Evolutionary conservation across 2,888 invertebrate species (phyloP), one percentile per base, ranked within the genome.

Genomic region (Gasteruption jaculator): DNA sequence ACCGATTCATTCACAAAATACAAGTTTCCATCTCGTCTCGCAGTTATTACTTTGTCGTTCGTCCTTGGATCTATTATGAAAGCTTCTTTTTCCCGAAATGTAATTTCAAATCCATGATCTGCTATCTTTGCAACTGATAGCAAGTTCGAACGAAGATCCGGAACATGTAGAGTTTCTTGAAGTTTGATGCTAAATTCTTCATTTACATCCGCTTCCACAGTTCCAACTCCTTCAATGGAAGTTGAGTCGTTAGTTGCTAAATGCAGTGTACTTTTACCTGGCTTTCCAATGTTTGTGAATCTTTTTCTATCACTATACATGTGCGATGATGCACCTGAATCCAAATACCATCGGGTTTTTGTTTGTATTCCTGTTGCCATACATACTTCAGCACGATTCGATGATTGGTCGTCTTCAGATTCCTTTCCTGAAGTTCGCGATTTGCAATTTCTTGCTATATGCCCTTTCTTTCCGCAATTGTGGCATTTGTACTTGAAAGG

Each of bases 31-130:
- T n/a, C n/a, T n/a, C n/a, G n/a, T n/a, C n/a, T n/a, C n/a, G n/a
- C n/a, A n/a, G n/a, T n/a, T n/a, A n/a, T n/a, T n/a, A n/a, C n/a
- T n/a, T n/a, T n/a, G n/a, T n/a, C n/a, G n/a, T n/a, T n/a, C n/a
- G n/a, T n/a, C n/a, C n/a, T n/a, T n/a, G n/a, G n/a, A 32, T 37
- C 21, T 14, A 37, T 25, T 6, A 42, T 29, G n/a, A 16, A n/a
- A 24, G n/a, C 15, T 12, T 34, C 11, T 20, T 24, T 11, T 22
- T 24, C 18, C 12, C 16, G 2, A 14, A 34, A 34, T 15, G 18
- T 16, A 22, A 15, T 11, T 16, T 22, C 12, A 15, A 34, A 34
- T 15, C 22, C 8, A 8, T 12, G 11, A 4, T 32, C 32, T 8
- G 32, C 15, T 3, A 32, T 32, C 15, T 32, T 32, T 7, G 32